Base-by-base conservation (phyloP, 2,797 vertebrate species). In the Poeciliopsis gracilis region DNA sequence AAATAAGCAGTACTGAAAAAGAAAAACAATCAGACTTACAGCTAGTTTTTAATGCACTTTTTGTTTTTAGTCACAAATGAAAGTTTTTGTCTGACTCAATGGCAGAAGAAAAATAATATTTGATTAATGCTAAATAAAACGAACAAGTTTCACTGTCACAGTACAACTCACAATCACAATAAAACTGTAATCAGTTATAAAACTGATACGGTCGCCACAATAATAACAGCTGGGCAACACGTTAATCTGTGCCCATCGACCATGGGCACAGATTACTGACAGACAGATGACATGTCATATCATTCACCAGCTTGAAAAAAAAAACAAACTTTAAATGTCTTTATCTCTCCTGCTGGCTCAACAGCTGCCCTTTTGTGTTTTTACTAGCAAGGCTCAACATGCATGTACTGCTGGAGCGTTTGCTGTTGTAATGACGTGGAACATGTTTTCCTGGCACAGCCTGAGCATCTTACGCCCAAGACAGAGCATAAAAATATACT, bases 41-140 rank as follows among this genome's bases (percentile, higher is more conserved):
- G 36, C 3, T 12, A 16, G 23, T n/a, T 43, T 69, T 45, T 16
- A 28, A 46, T 15, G 13, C 5, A n/a, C 6, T 28, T 28, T 43
- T 25, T 43, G 15, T 36, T 70, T 13, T 70, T 6, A 43, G 25
- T 43, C 4, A 66, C 23, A 66, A 38, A 36, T 63, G 2, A 47
- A 28, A 49, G 18, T 20, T 72, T 72, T 49, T 9, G 33, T 55
- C 49, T 33, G 47, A 76, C 20, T 33, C 9, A 63, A 33, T 25
- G 16, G 12, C 11, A 1, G 5, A 69, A 43, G 38, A n/a, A 16
- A 67, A 67, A 67, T 5, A 9, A 66, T 38, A 38, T 23, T 67
- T 67, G 63, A 67, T 67, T 2, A 41, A 41, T 69, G 66, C 38
- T n/a, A 69, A 69, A 69, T 43, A 63, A 20, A 63, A 36, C 61